Evolutionary conservation across 2,797 vertebrate species (phyloP).

Genomic region (Sylvilagus floridanus): DNA sequence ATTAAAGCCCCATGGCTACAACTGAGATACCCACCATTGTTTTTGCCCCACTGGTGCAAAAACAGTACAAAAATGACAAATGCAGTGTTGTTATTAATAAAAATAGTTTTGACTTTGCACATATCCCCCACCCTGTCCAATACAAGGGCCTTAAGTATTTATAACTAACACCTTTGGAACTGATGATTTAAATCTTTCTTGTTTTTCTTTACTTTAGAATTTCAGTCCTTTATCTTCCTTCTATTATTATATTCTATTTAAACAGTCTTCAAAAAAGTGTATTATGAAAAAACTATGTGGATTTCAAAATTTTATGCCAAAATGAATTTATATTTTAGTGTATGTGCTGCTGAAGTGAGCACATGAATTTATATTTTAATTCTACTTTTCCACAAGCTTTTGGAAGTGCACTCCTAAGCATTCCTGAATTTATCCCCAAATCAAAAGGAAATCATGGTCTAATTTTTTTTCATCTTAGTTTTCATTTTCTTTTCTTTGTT

Average conservation of each 20-base stretch:
- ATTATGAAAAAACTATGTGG: no score
- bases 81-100: constrained; percentile 30
- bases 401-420: background rate
- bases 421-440: constrained; percentile 16
- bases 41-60: background rate
- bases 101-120: constrained; percentile 19
- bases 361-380: no score
- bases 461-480: background rate
- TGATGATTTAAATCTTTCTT: background rate
- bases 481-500: background rate
- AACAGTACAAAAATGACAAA: background rate
- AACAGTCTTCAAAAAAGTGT: no score
- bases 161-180: background rate
- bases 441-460: constrained; percentile 13
- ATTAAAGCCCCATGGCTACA: background rate
- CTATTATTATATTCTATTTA: constrained; percentile 10
- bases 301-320: no score
- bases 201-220: constrained; percentile 9
- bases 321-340: no score
- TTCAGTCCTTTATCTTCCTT: background rate
- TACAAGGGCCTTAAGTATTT: background rate
- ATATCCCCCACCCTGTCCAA: background rate
- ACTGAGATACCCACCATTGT: background rate
- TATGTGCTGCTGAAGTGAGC: no score
- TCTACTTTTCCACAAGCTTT: no score